Conservation (phyloP, 2,113 vertebrate species). For the Thamnaconus septentrionalis region DNA sequence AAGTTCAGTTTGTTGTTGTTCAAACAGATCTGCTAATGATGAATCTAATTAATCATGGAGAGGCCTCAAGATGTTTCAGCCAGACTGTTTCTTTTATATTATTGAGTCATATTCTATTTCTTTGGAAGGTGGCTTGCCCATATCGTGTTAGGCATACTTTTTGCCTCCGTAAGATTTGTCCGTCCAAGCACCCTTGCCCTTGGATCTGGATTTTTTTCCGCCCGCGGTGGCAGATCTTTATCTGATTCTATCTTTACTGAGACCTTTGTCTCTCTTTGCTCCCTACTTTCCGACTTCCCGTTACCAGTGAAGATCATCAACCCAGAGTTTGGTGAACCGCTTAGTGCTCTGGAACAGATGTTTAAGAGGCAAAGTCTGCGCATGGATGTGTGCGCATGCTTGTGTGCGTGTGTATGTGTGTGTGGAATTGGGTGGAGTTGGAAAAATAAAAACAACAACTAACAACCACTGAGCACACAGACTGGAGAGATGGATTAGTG, state of each 20-base stretch:
- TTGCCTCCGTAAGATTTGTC: too few relatives aligned
- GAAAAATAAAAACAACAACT: slow-evolving; percentile 22
- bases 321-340: slow-evolving; percentile 45
- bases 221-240: background rate
- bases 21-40: too few relatives aligned
- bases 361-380: slow-evolving; percentile 26
- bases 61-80: too few relatives aligned
- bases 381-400: slow-evolving; percentile 3
- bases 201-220: background rate
- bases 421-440: slow-evolving; percentile 16
- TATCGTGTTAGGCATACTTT: too few relatives aligned
- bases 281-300: slow-evolving; percentile 1
- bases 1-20: too few relatives aligned
- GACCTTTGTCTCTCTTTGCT: slow-evolving; percentile 17
- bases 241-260: slow-evolving; percentile 4
- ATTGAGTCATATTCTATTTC: too few relatives aligned
- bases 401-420: slow-evolving; percentile 10
- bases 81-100: too few relatives aligned
- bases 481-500: slow-evolving; percentile 46
- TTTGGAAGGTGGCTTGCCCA: too few relatives aligned
- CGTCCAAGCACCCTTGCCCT: background rate
- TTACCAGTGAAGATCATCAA: slow-evolving; percentile 21
- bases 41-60: too few relatives aligned
- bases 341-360: slow-evolving; percentile 63
- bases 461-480: slow-evolving; percentile 33